A percentile compares a stretch with the other conserved stretches of the same genome.
Evolutionary conservation across 2,888 invertebrate genomes (phyloP).

Genomic region (Drosophila ezoana): DNA sequence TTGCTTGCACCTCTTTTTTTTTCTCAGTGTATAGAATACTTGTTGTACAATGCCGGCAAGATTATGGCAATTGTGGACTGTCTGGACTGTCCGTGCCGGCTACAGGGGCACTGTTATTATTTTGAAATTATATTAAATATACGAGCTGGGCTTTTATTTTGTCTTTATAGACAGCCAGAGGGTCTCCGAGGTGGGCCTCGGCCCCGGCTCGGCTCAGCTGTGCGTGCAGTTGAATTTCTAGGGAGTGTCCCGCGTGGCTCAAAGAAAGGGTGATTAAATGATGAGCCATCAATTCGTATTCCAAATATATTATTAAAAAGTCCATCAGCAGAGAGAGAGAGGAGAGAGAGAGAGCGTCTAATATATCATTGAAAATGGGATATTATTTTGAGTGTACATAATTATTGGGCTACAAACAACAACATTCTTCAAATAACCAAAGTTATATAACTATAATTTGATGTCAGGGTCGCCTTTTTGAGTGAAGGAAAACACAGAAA

Average conservation of each 20-base stretch:
- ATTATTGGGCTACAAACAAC: constrained; percentile 40
- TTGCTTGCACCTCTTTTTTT: neutral
- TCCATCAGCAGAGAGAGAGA: neutral
- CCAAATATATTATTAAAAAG: neutral
- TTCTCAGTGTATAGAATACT: constrained; percentile 42
- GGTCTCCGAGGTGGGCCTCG: constrained; percentile 3
- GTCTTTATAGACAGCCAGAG: constrained; percentile 13
- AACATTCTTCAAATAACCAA: constrained; percentile 53
- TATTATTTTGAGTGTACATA: constrained; percentile 16
- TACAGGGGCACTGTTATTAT: constrained; percentile 62
- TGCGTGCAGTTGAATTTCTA: constrained; percentile 16
- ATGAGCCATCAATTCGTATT: constrained; percentile 7
- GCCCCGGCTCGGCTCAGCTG: constrained; percentile 1
- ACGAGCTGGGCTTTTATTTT: constrained; percentile 36
- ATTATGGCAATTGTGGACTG: constrained; percentile 43
- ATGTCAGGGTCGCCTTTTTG: constrained; percentile 26
- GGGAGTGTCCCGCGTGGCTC: constrained; percentile 5
- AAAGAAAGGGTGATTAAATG: constrained; percentile 12
- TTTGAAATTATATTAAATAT: constrained; percentile 67
- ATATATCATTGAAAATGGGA: constrained; percentile 13
- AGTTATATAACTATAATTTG: constrained; percentile 69
- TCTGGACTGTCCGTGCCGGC: constrained; percentile 13
- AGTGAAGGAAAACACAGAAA: constrained; percentile 9
- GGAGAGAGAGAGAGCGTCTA: neutral
- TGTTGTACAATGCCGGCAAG: constrained; percentile 57